Evolutionary conservation across 2,113 vertebrate genomes (phyloP).

Genomic region (Onychostruthus taczanowskii): DNA sequence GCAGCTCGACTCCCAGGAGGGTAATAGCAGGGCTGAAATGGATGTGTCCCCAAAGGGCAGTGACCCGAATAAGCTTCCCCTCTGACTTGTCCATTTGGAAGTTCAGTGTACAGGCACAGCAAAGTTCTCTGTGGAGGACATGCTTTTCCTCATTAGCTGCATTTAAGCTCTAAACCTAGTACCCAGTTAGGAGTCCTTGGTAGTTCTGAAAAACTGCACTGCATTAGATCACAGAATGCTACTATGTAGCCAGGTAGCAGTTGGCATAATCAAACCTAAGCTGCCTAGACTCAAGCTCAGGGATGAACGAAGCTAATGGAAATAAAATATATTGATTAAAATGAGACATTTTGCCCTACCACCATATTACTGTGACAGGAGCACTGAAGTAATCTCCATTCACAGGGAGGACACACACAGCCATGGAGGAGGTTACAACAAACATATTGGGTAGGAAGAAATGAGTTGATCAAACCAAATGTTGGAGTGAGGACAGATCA

Average conservation of each 20-base stretch:
- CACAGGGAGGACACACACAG: neutral
- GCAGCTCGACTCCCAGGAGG: neutral
- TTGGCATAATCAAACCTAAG: neutral
- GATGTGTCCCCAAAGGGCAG: neutral
- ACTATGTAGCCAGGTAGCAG: neutral
- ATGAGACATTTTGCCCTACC: neutral
- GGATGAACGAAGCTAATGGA: slow-evolving; percentile 13
- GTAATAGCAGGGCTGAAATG: neutral
- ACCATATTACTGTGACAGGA: neutral
- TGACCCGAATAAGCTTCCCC: neutral
- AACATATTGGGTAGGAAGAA: slow-evolving; percentile 33
- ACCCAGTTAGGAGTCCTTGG: neutral
- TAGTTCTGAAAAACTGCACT: neutral
- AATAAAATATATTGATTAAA: slow-evolving; percentile 40
- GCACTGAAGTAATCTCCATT: neutral
- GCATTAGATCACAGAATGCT: neutral
- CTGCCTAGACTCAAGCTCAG: neutral
- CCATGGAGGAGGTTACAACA: slow-evolving; percentile 21
- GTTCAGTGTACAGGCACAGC: neutral
- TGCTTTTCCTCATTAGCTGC: neutral
- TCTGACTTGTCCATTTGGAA: neutral
- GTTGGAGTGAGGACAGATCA: slow-evolving; percentile 57
- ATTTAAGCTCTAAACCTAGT: neutral
- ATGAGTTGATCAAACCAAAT: slow-evolving; percentile 62
- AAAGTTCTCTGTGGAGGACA: neutral